Evolutionary conservation across 2,888 invertebrate species (phyloP).

Genomic region (Eupithecia dodoneata): DNA sequence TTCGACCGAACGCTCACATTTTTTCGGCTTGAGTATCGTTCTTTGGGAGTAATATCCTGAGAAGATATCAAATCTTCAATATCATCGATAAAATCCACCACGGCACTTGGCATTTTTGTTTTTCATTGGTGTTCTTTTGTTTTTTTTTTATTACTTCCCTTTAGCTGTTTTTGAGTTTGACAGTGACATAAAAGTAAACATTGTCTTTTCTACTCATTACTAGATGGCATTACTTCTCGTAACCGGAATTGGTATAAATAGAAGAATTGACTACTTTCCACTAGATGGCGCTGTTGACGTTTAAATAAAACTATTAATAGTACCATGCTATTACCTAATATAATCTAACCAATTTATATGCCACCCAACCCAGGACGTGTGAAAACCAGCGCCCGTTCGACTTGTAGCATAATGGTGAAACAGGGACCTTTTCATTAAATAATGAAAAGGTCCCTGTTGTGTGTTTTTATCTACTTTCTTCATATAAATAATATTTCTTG

Average conservation of each 20-base stretch:
- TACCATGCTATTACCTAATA: too few species aligned
- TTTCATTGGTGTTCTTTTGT: constrained; percentile 31
- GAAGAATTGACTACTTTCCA: constrained; percentile 9
- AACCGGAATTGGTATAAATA: background rate
- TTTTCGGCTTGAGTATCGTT: constrained; percentile 89
- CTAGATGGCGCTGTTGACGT: constrained; percentile 16
- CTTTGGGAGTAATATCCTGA: constrained; percentile 91
- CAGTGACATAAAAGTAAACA: background rate
- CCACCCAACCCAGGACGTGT: too few species aligned
- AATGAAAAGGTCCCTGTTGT: too few species aligned
- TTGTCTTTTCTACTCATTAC: background rate
- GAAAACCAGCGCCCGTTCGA: too few species aligned
- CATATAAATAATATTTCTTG: too few species aligned
- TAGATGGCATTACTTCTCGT: background rate
- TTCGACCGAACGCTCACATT: constrained; percentile 87
- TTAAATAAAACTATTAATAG: too few species aligned
- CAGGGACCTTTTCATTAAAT: too few species aligned
- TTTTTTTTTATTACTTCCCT: background rate
- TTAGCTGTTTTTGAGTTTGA: constrained; percentile 10
- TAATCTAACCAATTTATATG: too few species aligned
- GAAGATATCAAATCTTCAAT: constrained; percentile 93
- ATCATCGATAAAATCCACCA: constrained; percentile 90
- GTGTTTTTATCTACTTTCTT: too few species aligned
- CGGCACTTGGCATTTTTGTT: constrained; percentile 82
- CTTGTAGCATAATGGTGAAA: too few species aligned